phyloP scores from a whole-genome alignment of 2,113 vertebrate genomes.

The Theropithecus gelada region DNA sequence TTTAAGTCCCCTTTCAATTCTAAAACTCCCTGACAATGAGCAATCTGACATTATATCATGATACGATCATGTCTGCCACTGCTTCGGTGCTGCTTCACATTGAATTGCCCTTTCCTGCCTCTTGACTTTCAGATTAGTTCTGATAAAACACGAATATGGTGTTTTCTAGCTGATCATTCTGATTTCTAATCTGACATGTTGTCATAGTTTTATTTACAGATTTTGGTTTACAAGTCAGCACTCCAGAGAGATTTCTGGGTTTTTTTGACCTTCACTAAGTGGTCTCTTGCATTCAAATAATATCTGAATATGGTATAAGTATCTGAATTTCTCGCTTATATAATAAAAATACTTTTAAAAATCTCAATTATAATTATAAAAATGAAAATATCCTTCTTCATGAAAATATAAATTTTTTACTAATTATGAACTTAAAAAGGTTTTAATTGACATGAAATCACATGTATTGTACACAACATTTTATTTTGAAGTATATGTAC shows the following conservation, averaged over 20 bases:
- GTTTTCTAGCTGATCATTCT: not conserved
- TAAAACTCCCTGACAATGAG: not conserved
- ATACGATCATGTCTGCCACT: not conserved
- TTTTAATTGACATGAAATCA: not conserved
- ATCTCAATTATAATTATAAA: not conserved
- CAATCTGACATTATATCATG: not conserved
- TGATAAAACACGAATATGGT: not conserved
- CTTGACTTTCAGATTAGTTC: not conserved
- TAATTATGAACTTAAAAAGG: not conserved
- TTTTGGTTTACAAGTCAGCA: not conserved
- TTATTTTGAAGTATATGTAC: not conserved
- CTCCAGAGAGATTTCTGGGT: not conserved
- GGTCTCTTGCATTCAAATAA: not conserved
- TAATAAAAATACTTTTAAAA: not conserved
- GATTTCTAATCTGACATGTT: not conserved
- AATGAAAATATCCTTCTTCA: not conserved
- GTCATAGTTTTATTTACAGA: not conserved
- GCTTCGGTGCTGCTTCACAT: not conserved
- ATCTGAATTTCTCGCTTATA: not conserved
- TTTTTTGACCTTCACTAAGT: not conserved
- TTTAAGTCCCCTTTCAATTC: not conserved
- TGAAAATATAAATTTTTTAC: not conserved
- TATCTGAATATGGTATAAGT: not conserved
- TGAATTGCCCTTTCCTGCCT: not conserved
- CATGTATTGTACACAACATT: not conserved